Percentiles rank a stretch among this genome's conserved stretches.
These are phyloP conservation scores for Tauraco erythrolophus DNA, from an alignment of 2,113 vertebrate species.

Conservation along the genomic window DNA sequence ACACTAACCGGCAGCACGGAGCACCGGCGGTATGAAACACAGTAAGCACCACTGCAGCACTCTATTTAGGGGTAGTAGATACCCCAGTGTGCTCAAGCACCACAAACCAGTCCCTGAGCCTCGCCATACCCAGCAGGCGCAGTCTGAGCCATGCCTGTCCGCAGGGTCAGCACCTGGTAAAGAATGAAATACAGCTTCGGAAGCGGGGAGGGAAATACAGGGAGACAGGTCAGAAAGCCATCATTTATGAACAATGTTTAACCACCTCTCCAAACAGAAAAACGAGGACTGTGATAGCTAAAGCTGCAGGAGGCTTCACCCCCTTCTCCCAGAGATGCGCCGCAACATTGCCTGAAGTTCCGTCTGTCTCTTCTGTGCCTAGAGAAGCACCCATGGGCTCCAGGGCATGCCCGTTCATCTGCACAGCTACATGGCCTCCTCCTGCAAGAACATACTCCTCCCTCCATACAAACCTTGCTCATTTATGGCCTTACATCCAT, in stretches of 20 bases:
- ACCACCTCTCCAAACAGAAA: background rate
- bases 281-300: background rate
- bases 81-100: fast-evolving
- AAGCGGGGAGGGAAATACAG: background rate
- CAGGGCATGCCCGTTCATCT: fast-evolving
- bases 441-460: background rate
- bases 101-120: background rate
- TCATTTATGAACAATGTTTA: background rate
- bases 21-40: background rate
- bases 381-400: background rate
- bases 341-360: background rate
- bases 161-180: background rate
- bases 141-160: background rate
- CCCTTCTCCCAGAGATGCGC: fast-evolving
- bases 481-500: background rate
- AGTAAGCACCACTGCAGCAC: background rate
- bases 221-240: background rate
- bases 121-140: fast-evolving
- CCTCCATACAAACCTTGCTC: background rate
- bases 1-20: background rate
- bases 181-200: fast-evolving
- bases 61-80: background rate
- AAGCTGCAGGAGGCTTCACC: background rate
- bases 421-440: background rate
- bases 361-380: background rate